Percentiles rank a stretch among this genome's conserved stretches.
Evolutionary conservation across 2,888 invertebrate species (phyloP).

Genomic region (Cephus runcator): DNA sequence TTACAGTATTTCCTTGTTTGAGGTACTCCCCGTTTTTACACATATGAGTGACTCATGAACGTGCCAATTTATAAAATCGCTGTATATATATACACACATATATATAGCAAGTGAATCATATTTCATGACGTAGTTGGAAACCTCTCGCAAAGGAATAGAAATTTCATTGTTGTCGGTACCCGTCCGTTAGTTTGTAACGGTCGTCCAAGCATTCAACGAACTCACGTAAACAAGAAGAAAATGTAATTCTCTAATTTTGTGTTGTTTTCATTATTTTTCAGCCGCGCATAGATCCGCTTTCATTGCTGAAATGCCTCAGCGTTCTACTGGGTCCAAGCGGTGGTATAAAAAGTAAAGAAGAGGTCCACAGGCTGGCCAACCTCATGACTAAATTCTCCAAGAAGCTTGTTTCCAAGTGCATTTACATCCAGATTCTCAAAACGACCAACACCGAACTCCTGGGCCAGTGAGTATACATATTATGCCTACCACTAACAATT

Average conservation of each 20-base stretch:
- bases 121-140: no score
- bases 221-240: no score
- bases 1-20: not conserved
- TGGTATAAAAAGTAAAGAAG: constrained; percentile 87
- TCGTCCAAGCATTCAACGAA: no score
- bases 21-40: not conserved
- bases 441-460: constrained; percentile 85
- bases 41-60: not conserved
- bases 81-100: no score
- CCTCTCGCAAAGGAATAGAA: no score
- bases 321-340: constrained; percentile 86
- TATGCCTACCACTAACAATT: constrained; percentile 4
- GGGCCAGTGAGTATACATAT: constrained; percentile 72
- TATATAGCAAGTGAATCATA: no score
- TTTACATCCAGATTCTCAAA: constrained; percentile 92
- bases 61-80: not conserved
- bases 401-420: constrained; percentile 94
- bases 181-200: no score
- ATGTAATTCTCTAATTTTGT: no score
- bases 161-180: no score
- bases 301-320: constrained; percentile 88
- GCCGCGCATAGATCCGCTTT: constrained; percentile 93
- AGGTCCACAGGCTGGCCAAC: constrained; percentile 90
- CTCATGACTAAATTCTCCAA: constrained; percentile 96
- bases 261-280: constrained; percentile 65